Percentiles rank a stretch among this genome's conserved stretches.
phyloP scores from a whole-genome alignment of 2,797 vertebrate species.

The Rhynchotus rufescens region DNA sequence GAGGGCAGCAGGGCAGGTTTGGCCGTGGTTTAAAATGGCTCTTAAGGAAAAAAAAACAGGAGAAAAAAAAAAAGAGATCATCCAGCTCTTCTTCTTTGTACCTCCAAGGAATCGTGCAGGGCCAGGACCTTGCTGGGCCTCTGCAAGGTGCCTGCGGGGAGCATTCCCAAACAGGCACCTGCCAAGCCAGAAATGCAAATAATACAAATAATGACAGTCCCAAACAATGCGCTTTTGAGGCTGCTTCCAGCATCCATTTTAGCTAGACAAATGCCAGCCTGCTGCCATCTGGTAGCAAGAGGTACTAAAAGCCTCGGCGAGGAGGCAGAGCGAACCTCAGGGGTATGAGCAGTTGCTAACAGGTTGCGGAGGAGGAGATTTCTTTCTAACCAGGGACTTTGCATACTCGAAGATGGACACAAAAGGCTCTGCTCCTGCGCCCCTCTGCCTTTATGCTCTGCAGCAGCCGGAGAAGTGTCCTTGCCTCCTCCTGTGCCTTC shows the following conservation, averaged over 20 bases:
- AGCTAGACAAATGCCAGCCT: conserved; percentile 61
- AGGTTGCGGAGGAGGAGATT: conserved; percentile 22
- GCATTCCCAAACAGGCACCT: not conserved
- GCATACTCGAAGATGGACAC: not conserved
- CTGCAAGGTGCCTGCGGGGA: not conserved
- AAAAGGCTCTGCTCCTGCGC: not conserved
- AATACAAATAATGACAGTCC: conserved; percentile 20
- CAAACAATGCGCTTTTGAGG: conserved; percentile 17
- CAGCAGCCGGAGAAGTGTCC: not conserved
- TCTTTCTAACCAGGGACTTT: not conserved
- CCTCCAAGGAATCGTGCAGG: not conserved
- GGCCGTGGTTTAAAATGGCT: not conserved
- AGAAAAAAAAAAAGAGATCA: not conserved
- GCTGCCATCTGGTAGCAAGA: conserved; percentile 53
- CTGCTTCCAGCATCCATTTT: conserved; percentile 50
- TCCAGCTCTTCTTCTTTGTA: not conserved
- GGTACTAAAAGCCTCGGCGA: conserved; percentile 5
- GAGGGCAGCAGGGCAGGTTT: not conserved
- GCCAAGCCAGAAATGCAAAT: conserved; percentile 42
- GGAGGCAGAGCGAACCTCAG: not conserved
- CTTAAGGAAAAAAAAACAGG: not conserved
- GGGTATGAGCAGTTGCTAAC: not conserved
- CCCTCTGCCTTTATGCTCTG: not conserved
- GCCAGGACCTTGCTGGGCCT: not conserved
- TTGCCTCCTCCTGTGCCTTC: not conserved